Evolutionary conservation across 2,888 invertebrate species (phyloP).

Genomic region (Phrixothrix hirtus): DNA sequence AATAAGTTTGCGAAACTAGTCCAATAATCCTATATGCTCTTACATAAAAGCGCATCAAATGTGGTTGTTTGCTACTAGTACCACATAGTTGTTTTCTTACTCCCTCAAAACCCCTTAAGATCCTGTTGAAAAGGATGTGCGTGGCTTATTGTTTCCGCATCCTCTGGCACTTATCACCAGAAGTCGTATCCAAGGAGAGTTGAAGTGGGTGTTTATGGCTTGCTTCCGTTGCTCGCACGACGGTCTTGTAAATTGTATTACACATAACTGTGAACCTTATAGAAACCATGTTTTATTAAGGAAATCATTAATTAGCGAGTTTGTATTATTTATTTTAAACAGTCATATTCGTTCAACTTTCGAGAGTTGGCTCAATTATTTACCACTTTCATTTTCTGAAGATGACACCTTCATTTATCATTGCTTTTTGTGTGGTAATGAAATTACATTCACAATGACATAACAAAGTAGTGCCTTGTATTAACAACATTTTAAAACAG

Average conservation of each 20-base stretch:
- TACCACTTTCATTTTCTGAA: neutral
- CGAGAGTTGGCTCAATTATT: neutral
- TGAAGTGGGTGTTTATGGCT: constrained; percentile 24
- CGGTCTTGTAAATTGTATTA: neutral
- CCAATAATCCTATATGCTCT: constrained; percentile 9
- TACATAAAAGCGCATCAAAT: constrained; percentile 8
- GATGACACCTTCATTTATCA: neutral
- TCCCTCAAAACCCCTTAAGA: constrained; percentile 23
- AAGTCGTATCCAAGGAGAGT: constrained; percentile 22
- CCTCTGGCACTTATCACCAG: constrained; percentile 27
- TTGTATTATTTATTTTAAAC: neutral
- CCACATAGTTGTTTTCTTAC: constrained; percentile 14
- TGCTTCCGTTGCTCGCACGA: neutral
- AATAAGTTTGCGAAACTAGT: constrained; percentile 5
- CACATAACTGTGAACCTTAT: neutral
- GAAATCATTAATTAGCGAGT: neutral
- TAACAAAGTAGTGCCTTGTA: too few relatives aligned
- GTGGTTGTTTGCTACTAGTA: constrained; percentile 11
- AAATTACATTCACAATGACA: too few relatives aligned
- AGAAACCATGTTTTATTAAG: neutral
- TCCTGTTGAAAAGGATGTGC: constrained; percentile 25
- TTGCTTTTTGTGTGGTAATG: neutral
- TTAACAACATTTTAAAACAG: too few relatives aligned
- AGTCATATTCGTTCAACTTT: neutral
- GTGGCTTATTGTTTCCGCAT: constrained; percentile 29